Evolutionary conservation across 35 echinoderm and acorn worm species (phyloP).

Genomic region (Acanthaster planci): DNA sequence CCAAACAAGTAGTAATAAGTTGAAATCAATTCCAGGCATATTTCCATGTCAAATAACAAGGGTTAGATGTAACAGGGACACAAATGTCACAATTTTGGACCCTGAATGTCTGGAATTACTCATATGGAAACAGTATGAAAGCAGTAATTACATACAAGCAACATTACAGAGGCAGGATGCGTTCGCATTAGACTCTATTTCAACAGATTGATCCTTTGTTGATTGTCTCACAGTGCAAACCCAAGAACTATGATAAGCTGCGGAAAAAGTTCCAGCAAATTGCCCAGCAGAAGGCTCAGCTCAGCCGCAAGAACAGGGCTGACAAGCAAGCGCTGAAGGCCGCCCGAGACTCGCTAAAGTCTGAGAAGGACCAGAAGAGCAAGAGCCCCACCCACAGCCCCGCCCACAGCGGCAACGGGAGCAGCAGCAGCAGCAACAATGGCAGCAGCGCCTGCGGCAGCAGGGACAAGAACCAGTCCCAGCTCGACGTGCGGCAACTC

Average conservation of each 20-base stretch:
- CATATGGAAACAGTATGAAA: too few species aligned
- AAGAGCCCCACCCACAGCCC: slow-evolving; percentile 40
- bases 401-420: not conserved
- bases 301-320: slow-evolving; percentile 85
- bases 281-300: slow-evolving; percentile 93
- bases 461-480: not conserved
- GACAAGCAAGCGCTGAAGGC: slow-evolving; percentile 95
- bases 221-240: slow-evolving; percentile 77
- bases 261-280: slow-evolving; percentile 98
- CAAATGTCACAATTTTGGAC: too few species aligned
- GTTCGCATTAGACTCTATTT: not conserved
- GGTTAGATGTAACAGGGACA: too few species aligned
- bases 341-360: slow-evolving; percentile 84
- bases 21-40: too few species aligned
- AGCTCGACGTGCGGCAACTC: slow-evolving; percentile 64
- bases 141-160: too few species aligned
- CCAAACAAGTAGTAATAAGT: too few species aligned
- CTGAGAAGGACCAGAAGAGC: slow-evolving; percentile 57
- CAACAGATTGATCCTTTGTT: not conserved
- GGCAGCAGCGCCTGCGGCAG: not conserved
- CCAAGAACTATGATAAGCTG: slow-evolving; percentile 98
- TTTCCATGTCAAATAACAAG: too few species aligned
- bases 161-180: too few species aligned
- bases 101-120: too few species aligned
- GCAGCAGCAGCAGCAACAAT: not conserved